These are phyloP conservation scores for Gonatopus flavifemur DNA, from an alignment of 1,140 invertebrate species.

Conservation along the genomic window DNA sequence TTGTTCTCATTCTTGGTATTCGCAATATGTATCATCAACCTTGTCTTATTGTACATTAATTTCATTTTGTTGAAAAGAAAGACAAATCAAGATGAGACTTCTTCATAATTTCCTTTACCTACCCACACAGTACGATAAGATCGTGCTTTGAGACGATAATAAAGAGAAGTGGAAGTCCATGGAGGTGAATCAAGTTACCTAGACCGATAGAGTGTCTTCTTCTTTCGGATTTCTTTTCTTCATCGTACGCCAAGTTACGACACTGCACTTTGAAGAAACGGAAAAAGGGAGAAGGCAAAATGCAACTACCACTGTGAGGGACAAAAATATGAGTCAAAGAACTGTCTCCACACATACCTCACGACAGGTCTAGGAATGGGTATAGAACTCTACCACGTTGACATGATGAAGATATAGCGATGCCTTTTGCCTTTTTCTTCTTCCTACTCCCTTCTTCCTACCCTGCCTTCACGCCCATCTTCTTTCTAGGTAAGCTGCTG, in stretches of 20 bases:
- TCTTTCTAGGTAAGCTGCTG: too few species aligned
- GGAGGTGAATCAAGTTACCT: slow-evolving; percentile 50
- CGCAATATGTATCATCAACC: too few species aligned
- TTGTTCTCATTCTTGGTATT: too few species aligned
- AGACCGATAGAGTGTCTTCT: slow-evolving; percentile 9
- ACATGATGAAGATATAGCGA: slow-evolving; percentile 29
- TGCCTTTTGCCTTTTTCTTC: slow-evolving; percentile 14
- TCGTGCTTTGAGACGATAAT: slow-evolving; percentile 52
- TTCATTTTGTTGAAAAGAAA: too few species aligned
- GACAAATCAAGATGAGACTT: too few species aligned
- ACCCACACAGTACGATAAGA: slow-evolving; percentile 31
- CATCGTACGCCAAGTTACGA: background rate
- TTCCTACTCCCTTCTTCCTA: too few species aligned
- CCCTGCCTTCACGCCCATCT: too few species aligned
- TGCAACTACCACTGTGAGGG: slow-evolving; percentile 1
- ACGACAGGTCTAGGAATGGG: slow-evolving; percentile 1
- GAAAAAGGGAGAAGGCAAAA: background rate
- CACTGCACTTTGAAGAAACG: background rate
- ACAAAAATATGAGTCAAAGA: slow-evolving; percentile 26
- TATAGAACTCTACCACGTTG: slow-evolving; percentile 7
- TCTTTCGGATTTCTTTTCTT: background rate
- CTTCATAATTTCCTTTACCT: background rate
- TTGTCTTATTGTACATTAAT: too few species aligned
- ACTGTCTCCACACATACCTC: background rate
- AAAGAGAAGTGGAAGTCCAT: slow-evolving; percentile 41